Percentiles rank a stretch among this genome's conserved stretches.
phyloP scores from a whole-genome alignment of 2,888 invertebrate genomes.

The Gastracanthus pulcherrimus region DNA sequence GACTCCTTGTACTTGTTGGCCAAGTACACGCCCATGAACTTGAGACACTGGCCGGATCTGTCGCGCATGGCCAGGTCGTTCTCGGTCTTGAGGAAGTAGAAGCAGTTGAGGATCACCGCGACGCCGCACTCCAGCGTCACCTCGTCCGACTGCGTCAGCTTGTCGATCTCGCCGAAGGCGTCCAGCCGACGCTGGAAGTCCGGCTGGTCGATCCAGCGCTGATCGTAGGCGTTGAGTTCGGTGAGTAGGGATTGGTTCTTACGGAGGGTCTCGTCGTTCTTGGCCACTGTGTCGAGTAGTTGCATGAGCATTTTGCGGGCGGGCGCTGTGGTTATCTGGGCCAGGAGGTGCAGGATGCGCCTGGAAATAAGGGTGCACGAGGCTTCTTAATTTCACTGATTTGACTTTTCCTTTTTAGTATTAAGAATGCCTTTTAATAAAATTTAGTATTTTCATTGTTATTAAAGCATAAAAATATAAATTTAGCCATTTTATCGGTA shows the following conservation, averaged over 20 bases:
- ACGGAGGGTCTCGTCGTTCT: constrained; percentile 77
- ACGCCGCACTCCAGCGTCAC: constrained; percentile 82
- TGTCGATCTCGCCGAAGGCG: constrained; percentile 85
- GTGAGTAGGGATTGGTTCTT: constrained; percentile 80
- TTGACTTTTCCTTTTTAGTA: too few species aligned
- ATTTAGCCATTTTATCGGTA: too few species aligned
- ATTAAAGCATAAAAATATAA: too few species aligned
- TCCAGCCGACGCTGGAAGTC: constrained; percentile 91
- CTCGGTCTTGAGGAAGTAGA: constrained; percentile 86
- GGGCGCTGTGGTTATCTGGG: constrained; percentile 82
- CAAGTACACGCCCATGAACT: constrained; percentile 83
- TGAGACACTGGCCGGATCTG: constrained; percentile 86
- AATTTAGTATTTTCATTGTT: too few species aligned
- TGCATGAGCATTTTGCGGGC: constrained; percentile 85
- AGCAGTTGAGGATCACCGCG: constrained; percentile 90
- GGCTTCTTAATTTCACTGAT: too few species aligned
- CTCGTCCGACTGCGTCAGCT: constrained; percentile 75
- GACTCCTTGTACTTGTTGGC: constrained; percentile 80
- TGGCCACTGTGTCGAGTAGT: constrained; percentile 81
- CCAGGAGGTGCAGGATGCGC: constrained; percentile 86
- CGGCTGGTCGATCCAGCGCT: constrained; percentile 94
- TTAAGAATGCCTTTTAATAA: too few species aligned
- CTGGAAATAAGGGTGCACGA: too few species aligned
- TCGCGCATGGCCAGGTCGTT: constrained; percentile 92
- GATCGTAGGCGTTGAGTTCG: constrained; percentile 92